Evolutionary conservation across 2,113 vertebrate species (phyloP).

Genomic region (Oryzias celebensis): DNA sequence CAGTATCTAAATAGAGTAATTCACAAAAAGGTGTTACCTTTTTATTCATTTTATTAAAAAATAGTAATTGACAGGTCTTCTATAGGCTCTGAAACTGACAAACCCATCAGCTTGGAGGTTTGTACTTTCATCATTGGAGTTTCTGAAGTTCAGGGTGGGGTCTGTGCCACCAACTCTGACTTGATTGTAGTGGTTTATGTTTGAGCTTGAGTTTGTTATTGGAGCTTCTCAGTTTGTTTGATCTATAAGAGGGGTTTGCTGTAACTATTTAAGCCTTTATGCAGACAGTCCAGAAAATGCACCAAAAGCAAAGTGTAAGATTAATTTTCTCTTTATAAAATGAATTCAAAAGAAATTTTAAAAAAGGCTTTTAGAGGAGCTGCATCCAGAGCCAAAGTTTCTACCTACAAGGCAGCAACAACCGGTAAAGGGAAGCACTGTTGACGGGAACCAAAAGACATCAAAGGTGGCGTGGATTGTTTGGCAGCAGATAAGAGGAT

Average conservation of each 20-base stretch:
- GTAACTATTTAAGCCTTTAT: not conserved
- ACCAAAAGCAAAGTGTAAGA: too few relatives aligned
- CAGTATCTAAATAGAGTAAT: too few relatives aligned
- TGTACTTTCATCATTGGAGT: not conserved
- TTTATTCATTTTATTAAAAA: too few relatives aligned
- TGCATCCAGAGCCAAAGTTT: too few relatives aligned
- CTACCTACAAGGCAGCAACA: too few relatives aligned
- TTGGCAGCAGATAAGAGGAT: slow-evolving; percentile 45
- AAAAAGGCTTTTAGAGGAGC: too few relatives aligned
- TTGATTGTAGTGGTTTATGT: not conserved
- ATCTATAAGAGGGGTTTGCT: slow-evolving; percentile 3
- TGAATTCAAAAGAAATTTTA: not conserved
- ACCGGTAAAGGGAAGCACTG: slow-evolving; percentile 18
- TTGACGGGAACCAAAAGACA: slow-evolving; percentile 27
- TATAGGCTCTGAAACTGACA: not conserved
- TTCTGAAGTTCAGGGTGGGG: slow-evolving; percentile 11
- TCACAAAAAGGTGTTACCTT: too few relatives aligned
- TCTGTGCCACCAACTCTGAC: slow-evolving; percentile 4
- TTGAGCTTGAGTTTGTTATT: slow-evolving; percentile 2
- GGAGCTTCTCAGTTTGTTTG: not conserved
- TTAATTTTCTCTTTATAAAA: not conserved
- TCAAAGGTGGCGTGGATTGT: slow-evolving; percentile 42
- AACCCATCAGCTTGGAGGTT: not conserved
- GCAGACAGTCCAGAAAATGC: not conserved
- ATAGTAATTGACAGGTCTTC: too few relatives aligned